phyloP scores from a whole-genome alignment of 1,140 invertebrate species.

The Nomia melanderi region DNA sequence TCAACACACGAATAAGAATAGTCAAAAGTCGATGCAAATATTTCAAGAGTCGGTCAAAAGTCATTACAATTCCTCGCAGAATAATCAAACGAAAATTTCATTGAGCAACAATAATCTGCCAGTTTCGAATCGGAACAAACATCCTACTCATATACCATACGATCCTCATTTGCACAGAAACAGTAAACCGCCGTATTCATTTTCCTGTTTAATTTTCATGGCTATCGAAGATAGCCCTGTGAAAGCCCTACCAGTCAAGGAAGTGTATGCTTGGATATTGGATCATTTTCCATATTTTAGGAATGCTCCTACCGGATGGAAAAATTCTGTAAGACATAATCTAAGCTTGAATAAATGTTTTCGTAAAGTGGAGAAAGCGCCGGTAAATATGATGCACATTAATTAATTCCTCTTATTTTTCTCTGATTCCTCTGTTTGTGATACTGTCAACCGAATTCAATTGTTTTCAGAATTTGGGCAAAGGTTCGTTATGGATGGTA shows the following conservation, averaged over 20 bases:
- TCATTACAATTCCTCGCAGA: slow-evolving; percentile 69
- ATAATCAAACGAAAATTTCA: slow-evolving; percentile 78
- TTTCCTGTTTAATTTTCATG: slow-evolving; percentile 98
- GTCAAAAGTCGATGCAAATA: slow-evolving; percentile 65
- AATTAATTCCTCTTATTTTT: background rate
- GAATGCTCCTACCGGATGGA: slow-evolving; percentile 98
- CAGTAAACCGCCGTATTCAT: slow-evolving; percentile 96
- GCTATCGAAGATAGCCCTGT: slow-evolving; percentile 95
- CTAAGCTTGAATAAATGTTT: slow-evolving; percentile 98
- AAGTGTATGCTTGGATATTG: slow-evolving; percentile 99
- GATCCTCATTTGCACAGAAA: slow-evolving; percentile 90
- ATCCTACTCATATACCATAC: slow-evolving; percentile 88
- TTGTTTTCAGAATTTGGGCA: slow-evolving; percentile 90
- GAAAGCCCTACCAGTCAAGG: slow-evolving; percentile 95
- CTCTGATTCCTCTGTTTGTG: too few relatives aligned
- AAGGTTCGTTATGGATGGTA: slow-evolving; percentile 97
- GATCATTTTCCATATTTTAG: slow-evolving; percentile 98
- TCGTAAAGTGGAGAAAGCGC: slow-evolving; percentile 95
- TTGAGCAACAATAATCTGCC: slow-evolving; percentile 79
- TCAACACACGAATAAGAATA: slow-evolving; percentile 65
- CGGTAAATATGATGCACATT: slow-evolving; percentile 82
- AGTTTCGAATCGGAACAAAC: slow-evolving; percentile 82
- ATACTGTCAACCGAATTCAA: background rate
- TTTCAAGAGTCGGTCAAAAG: slow-evolving; percentile 70
- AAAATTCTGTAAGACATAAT: slow-evolving; percentile 98